Evolutionary conservation across 2,888 invertebrate genomes (phyloP), one percentile per base, ranked within the genome.

Genomic region (Troides aeacus): DNA sequence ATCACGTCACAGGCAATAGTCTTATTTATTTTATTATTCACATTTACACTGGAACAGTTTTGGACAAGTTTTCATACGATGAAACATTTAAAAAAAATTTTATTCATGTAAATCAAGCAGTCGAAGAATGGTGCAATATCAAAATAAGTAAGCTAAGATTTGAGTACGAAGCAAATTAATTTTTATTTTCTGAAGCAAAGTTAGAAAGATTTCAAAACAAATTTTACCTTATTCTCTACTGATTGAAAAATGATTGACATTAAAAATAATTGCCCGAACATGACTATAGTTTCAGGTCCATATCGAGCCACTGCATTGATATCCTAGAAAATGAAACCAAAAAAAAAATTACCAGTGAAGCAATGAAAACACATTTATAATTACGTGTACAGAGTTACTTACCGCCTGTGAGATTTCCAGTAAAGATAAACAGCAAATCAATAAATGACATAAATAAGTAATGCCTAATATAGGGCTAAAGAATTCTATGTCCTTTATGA

Each of bases 171-270:
- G 42, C 42, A 10, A 12, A 3, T 2, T 12, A 46, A 12, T 46
- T 10, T 46, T 46, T 46, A 46, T 46, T 46, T 39, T 46, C 12
- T 46, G 17, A 21, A 60, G 1, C 2, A 62, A 39, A 36, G 39
- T 42, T 39, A 30, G 4, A 46, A 30, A 62, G n/a, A 17, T 57
- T 64, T 2, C 10, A 24, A 30, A 15, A 59, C 8, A 21, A 18
- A 46, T 24, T 30, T 69, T 70, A 75, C 75, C 73, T 69, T 68
- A 12, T 72, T 62, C 36, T 71, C 65, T 12, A 74, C 68, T 59
- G 74, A 39, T 72, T 76, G 75, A 68, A 75, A 75, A 21, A 72
- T 62, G 6, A 76, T 66, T 17, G 76, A 76, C 46, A 73, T 68
- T 68, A 72, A 71, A 23, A 73, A 70, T 7, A 76, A 72, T 61